Conservation (phyloP, 1,140 invertebrate species). For the Polyergus mexicanus region DNA sequence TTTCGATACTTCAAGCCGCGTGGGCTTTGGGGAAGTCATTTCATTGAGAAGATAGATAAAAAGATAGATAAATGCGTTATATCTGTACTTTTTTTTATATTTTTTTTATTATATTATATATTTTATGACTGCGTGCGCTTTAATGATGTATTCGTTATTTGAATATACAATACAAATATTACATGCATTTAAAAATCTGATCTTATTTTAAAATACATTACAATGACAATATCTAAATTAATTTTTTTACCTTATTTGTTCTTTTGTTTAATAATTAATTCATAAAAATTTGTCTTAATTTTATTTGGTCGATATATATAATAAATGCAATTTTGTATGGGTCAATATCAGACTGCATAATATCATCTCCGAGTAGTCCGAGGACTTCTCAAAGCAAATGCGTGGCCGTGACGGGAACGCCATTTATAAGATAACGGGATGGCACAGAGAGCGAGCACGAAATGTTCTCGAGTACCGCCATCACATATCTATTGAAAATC, state of each 20-base stretch:
- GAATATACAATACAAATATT: not conserved
- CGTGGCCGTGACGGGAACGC: slow-evolving; percentile 4
- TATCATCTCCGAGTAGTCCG: not conserved
- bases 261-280: too few species aligned
- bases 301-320: not conserved
- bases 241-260: too few species aligned
- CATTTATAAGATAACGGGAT: slow-evolving; percentile 44
- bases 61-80: not conserved
- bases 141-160: not conserved
- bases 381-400: slow-evolving; percentile 22
- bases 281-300: too few species aligned
- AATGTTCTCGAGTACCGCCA: slow-evolving; percentile 24
- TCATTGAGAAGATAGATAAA: slow-evolving; percentile 10
- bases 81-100: not conserved
- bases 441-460: slow-evolving; percentile 13
- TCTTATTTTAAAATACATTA: not conserved
- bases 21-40: not conserved
- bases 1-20: not conserved
- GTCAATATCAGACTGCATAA: not conserved
- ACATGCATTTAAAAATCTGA: not conserved
- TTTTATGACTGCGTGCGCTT: not conserved
- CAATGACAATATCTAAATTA: too few species aligned
- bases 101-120: not conserved
- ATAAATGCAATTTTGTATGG: not conserved
- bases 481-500: slow-evolving; percentile 58